These are phyloP conservation scores for Acleris literana DNA, from an alignment of 2,888 invertebrate genomes.

Conservation along the genomic window DNA sequence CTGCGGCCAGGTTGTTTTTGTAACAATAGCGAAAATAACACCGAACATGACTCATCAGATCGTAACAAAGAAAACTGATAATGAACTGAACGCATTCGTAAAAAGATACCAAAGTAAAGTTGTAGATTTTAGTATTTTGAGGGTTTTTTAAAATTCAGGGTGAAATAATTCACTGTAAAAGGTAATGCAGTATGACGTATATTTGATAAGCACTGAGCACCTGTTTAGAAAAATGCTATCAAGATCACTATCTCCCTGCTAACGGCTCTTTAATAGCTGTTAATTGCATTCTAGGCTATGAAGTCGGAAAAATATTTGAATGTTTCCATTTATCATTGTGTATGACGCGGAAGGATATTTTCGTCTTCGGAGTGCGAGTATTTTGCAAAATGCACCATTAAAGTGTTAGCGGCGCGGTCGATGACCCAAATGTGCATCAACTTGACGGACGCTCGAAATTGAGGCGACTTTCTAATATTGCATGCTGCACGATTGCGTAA, in stretches of 20 bases:
- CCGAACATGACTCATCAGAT: no score
- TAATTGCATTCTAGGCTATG: constrained; percentile 4
- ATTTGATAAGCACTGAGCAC: background rate
- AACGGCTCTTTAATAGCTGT: constrained; percentile 1
- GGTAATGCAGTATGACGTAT: background rate
- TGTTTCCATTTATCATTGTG: background rate
- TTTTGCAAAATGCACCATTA: constrained; percentile 58
- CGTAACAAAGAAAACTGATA: no score
- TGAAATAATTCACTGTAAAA: no score
- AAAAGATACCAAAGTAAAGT: no score
- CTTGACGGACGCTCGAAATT: constrained; percentile 63
- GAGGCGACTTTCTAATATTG: constrained; percentile 75
- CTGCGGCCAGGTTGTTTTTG: no score
- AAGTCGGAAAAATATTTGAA: constrained; percentile 14
- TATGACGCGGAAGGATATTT: background rate
- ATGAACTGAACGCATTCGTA: no score
- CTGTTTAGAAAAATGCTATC: background rate
- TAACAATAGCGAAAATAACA: no score
- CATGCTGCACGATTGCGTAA: constrained; percentile 61
- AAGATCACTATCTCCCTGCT: background rate
- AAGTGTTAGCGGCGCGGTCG: constrained; percentile 55
- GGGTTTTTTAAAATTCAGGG: no score
- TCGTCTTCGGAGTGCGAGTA: background rate
- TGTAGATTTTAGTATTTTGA: no score
- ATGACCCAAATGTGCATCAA: constrained; percentile 75